Percentiles rank a stretch among this genome's conserved stretches.
Evolutionary conservation across 2,888 invertebrate species (phyloP).

Genomic region (Hedya salicella): DNA sequence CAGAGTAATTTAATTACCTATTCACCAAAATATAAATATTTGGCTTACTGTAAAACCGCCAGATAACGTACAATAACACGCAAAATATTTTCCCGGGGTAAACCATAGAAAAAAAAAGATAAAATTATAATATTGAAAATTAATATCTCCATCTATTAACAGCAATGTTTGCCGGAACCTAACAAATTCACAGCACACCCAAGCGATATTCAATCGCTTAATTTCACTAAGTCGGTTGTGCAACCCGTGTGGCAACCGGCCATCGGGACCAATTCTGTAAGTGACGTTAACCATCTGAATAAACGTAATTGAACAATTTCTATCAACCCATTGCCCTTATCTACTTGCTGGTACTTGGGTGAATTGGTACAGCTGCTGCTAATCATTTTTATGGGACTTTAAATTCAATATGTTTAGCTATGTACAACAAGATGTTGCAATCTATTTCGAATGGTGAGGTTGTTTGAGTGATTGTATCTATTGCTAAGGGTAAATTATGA

Average conservation of each 20-base stretch:
- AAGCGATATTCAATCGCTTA: constrained; percentile 36
- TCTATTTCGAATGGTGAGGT: constrained; percentile 22
- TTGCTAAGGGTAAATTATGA: not conserved
- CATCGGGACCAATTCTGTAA: constrained; percentile 72
- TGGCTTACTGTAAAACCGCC: too few species aligned
- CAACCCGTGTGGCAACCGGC: constrained; percentile 66
- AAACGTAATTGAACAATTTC: constrained; percentile 82
- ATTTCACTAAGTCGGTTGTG: constrained; percentile 36
- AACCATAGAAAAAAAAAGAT: too few species aligned
- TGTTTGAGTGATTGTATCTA: constrained; percentile 3
- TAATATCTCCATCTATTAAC: too few species aligned
- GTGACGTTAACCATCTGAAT: constrained; percentile 81
- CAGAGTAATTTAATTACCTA: too few species aligned
- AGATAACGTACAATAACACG: too few species aligned
- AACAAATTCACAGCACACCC: not conserved
- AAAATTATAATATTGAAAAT: too few species aligned
- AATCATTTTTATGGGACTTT: constrained; percentile 65
- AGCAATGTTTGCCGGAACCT: not conserved
- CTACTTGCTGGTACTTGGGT: constrained; percentile 60
- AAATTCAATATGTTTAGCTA: constrained; percentile 57
- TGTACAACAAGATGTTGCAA: constrained; percentile 40
- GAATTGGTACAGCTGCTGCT: constrained; percentile 64
- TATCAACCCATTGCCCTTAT: constrained; percentile 80
- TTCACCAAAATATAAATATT: too few species aligned
- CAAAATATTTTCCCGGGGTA: too few species aligned